These are phyloP conservation scores for Mionectes olivaceus DNA, from an alignment of 2,797 vertebrate genomes.

Conservation along the genomic window DNA sequence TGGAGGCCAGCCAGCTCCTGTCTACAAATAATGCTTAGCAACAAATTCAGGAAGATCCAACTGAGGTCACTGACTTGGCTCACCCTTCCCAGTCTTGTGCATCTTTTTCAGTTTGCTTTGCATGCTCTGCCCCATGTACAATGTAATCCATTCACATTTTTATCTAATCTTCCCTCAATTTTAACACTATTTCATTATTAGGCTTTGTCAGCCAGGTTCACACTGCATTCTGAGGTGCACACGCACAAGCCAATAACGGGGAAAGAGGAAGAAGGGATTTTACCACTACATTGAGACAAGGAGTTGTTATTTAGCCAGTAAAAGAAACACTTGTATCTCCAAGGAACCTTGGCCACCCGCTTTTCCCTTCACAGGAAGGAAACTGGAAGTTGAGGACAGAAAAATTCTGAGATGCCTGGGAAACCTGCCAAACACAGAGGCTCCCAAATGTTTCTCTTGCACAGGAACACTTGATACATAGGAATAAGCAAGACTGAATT, in stretches of 20 bases:
- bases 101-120: not conserved
- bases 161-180: not conserved
- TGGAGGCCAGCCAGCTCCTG: not conserved
- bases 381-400: not conserved
- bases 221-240: not conserved
- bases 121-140: not conserved
- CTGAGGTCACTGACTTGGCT: not conserved
- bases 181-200: not conserved
- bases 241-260: not conserved
- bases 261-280: not conserved
- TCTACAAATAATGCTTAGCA: not conserved
- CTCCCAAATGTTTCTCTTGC: not conserved
- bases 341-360: not conserved
- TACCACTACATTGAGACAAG: not conserved
- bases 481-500: not conserved
- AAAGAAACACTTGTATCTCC: slow-evolving; percentile 11
- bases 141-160: not conserved
- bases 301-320: not conserved
- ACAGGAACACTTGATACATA: rapidly evolving
- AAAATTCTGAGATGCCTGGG: not conserved
- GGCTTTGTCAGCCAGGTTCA: not conserved
- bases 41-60: not conserved
- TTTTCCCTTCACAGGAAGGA: slow-evolving; percentile 35
- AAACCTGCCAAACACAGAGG: not conserved
- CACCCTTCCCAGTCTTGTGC: not conserved